phyloP scores from a whole-genome alignment of 2,888 invertebrate species.

The Timandra comae region DNA sequence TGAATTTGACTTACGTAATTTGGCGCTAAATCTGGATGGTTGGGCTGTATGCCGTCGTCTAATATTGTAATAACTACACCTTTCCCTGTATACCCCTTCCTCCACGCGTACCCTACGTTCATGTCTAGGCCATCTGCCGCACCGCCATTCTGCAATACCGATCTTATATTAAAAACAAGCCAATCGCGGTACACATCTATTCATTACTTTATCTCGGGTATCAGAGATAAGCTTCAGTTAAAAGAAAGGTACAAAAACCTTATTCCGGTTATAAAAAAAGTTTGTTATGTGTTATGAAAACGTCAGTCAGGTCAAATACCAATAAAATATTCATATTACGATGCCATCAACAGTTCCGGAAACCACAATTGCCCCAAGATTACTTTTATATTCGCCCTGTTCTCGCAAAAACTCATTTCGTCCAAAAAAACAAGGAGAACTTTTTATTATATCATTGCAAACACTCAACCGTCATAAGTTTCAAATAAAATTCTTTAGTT shows the following conservation, averaged over 20 bases:
- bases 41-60: constrained; percentile 97
- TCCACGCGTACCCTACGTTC: constrained; percentile 97
- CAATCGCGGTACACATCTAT: no score
- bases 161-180: no score
- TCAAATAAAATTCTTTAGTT: constrained; percentile 12
- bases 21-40: constrained; percentile 93
- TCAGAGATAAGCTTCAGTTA: no score
- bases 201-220: no score
- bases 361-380: no score
- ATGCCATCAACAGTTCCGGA: no score
- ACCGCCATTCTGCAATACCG: constrained; percentile 85
- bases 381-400: no score
- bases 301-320: no score
- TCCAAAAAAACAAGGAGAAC: background rate
- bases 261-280: no score
- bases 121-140: constrained; percentile 96
- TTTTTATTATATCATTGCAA: constrained; percentile 10
- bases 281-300: no score
- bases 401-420: background rate
- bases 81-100: constrained; percentile 96
- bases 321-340: no score
- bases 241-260: no score
- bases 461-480: constrained; percentile 10
- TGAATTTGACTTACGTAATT: constrained; percentile 87
- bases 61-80: constrained; percentile 97